phyloP scores from a whole-genome alignment of 2,888 invertebrate species.

The Harpagoxenus sublaevis region DNA sequence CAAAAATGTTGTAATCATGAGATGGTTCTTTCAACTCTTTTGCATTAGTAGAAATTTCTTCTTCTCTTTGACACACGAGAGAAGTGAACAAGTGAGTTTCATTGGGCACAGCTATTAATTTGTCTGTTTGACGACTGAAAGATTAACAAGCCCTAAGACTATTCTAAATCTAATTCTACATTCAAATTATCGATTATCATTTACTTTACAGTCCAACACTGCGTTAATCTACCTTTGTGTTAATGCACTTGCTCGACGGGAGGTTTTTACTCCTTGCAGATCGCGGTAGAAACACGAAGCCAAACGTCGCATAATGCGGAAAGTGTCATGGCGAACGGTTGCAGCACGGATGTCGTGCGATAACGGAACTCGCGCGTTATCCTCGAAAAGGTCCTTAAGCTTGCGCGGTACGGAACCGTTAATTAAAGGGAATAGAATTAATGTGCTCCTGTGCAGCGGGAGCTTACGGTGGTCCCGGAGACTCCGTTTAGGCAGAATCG shows the following conservation, averaged over 20 bases:
- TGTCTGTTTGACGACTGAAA: background rate
- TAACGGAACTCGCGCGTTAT: background rate
- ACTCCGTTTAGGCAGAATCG: conserved; percentile 62
- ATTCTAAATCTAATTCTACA: background rate
- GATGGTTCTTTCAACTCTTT: conserved; percentile 52
- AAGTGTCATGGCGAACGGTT: background rate
- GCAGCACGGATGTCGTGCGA: background rate
- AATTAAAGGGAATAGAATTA: conserved; percentile 72
- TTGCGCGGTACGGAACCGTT: conserved; percentile 49
- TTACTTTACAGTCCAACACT: background rate
- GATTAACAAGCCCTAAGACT: background rate
- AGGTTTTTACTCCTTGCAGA: background rate
- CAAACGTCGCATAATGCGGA: background rate
- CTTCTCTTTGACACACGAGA: conserved; percentile 16
- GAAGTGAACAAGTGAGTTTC: background rate
- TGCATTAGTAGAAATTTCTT: conserved; percentile 27
- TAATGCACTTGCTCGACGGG: background rate
- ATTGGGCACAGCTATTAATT: background rate
- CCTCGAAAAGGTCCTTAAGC: conserved; percentile 20
- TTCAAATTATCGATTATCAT: background rate
- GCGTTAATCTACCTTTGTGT: background rate
- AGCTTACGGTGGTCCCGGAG: conserved; percentile 48
- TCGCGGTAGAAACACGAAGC: background rate
- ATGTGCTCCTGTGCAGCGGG: conserved; percentile 44
- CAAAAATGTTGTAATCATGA: conserved; percentile 65